These are phyloP conservation scores for Mustela lutreola DNA, from an alignment of 2,113 vertebrate genomes.

Conservation along the genomic window DNA sequence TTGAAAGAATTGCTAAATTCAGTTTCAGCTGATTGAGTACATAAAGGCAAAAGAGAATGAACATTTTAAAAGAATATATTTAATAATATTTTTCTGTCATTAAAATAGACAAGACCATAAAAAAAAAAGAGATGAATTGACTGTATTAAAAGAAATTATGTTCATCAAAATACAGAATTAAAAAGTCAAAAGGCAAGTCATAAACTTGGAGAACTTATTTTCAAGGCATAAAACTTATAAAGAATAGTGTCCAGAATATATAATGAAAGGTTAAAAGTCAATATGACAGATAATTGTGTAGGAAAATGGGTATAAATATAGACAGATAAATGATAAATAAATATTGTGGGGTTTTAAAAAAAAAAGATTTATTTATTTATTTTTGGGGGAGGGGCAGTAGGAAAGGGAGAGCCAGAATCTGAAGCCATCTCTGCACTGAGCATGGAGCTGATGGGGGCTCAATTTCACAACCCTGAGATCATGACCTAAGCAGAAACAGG, in stretches of 20 bases:
- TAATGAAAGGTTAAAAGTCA: not conserved
- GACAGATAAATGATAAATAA: not conserved
- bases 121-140: not conserved
- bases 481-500: not conserved
- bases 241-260: not conserved
- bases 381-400: not conserved
- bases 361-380: not conserved
- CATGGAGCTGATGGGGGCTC: not conserved
- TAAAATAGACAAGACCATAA: not conserved
- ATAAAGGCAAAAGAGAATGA: not conserved
- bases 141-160: not conserved
- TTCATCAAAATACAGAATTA: constrained; percentile 3
- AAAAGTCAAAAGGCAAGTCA: not conserved
- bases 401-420: not conserved
- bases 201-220: not conserved
- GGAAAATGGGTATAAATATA: not conserved
- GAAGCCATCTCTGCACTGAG: not conserved
- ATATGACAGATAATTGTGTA: not conserved
- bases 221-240: not conserved
- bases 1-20: not conserved
- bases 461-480: not conserved
- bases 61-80: not conserved
- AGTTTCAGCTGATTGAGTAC: not conserved
- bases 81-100: not conserved
- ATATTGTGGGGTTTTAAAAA: not conserved